These are phyloP conservation scores for Euphydryas editha DNA, from an alignment of 2,888 invertebrate species.

Conservation along the genomic window DNA sequence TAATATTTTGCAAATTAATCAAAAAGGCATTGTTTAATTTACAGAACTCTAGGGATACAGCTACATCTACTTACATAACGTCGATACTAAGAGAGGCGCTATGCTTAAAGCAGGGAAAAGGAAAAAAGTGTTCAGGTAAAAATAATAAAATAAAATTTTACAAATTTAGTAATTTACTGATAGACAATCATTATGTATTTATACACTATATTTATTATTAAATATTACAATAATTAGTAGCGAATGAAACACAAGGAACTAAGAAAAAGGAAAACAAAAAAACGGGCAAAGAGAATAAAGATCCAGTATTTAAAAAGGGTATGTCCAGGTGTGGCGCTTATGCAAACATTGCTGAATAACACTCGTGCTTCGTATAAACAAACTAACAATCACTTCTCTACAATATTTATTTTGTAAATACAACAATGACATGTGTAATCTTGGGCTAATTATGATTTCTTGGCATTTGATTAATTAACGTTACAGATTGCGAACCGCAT, in stretches of 20 bases:
- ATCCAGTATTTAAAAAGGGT: slow-evolving; percentile 71
- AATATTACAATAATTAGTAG: slow-evolving; percentile 54
- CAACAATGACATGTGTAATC: neutral
- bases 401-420: neutral
- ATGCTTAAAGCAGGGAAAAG: slow-evolving; percentile 82
- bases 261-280: slow-evolving; percentile 77
- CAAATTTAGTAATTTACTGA: neutral
- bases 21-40: neutral
- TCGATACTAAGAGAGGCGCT: slow-evolving; percentile 84
- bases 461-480: too few relatives aligned
- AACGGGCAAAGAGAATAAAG: slow-evolving; percentile 72
- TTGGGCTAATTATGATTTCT: too few relatives aligned
- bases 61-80: slow-evolving; percentile 80
- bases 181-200: neutral
- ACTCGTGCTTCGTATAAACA: slow-evolving; percentile 25
- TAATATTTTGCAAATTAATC: neutral
- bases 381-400: slow-evolving; percentile 13
- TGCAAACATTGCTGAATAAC: slow-evolving; percentile 32
- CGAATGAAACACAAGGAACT: slow-evolving; percentile 58
- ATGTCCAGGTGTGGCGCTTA: slow-evolving; percentile 56
- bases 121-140: slow-evolving; percentile 77
- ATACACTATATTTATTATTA: slow-evolving; percentile 11
- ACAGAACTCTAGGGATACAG: slow-evolving; percentile 82
- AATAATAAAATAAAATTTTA: neutral
- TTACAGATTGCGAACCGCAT: too few relatives aligned